These are phyloP conservation scores for Calidris pugnax DNA, from an alignment of 2,113 vertebrate species.

Conservation along the genomic window DNA sequence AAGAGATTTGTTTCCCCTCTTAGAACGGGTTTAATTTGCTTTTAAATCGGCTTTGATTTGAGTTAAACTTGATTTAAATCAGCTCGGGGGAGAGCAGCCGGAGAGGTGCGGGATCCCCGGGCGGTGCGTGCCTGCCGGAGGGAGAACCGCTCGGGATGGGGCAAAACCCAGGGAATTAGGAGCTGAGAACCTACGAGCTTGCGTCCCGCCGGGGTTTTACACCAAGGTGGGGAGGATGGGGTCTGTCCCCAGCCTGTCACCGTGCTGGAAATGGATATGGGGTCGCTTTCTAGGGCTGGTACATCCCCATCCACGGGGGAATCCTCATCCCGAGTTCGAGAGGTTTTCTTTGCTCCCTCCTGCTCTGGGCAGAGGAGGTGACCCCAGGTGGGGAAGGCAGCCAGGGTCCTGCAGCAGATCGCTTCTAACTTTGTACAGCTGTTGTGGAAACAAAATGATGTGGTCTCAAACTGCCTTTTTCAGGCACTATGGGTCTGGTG, in stretches of 20 bases:
- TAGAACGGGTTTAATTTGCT: background rate
- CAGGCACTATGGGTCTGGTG: background rate
- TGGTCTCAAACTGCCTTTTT: background rate
- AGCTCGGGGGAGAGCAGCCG: background rate
- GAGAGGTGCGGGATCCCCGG: background rate
- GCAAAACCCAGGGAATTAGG: background rate
- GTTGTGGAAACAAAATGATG: background rate
- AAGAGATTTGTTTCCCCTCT: background rate
- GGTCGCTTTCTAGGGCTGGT: no score
- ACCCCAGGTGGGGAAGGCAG: background rate
- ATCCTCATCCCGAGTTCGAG: background rate
- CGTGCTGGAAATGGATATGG: rapidly evolving
- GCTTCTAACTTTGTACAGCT: background rate
- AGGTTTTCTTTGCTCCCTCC: background rate
- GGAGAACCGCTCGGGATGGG: rapidly evolving
- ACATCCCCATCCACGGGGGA: background rate
- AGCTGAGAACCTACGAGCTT: background rate
- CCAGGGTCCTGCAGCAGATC: background rate
- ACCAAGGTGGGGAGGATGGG: rapidly evolving
- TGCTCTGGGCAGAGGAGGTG: background rate
- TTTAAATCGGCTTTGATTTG: background rate
- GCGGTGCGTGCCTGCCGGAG: background rate
- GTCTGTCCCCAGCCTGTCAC: background rate
- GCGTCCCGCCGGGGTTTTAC: background rate
- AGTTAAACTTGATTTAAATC: no score